Percentiles rank a stretch among this genome's conserved stretches.
These are phyloP conservation scores for Aethes cnicana DNA, from an alignment of 2,888 invertebrate species.

Conservation along the genomic window DNA sequence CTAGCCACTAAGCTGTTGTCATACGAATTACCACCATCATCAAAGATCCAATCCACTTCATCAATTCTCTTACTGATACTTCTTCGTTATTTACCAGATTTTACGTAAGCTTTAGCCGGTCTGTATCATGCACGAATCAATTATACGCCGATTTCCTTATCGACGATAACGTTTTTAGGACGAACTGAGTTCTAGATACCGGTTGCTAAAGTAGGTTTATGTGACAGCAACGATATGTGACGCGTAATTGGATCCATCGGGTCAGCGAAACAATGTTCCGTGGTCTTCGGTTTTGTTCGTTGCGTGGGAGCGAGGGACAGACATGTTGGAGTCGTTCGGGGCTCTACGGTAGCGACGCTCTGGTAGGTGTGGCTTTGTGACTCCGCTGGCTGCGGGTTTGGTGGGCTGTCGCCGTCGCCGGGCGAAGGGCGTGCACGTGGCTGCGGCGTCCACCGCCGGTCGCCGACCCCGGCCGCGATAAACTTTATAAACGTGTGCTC, in stretches of 20 bases:
- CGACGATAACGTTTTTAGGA: slow-evolving; percentile 14
- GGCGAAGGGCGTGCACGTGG: not conserved
- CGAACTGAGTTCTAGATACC: not conserved
- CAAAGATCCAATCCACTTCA: too few relatives aligned
- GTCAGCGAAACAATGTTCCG: not conserved
- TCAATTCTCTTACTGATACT: too few relatives aligned
- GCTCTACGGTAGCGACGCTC: too few relatives aligned
- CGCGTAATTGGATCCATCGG: not conserved
- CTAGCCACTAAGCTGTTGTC: too few relatives aligned
- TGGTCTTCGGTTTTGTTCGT: not conserved
- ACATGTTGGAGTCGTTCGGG: too few relatives aligned
- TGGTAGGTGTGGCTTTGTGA: slow-evolving; percentile 1
- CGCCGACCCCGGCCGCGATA: slow-evolving; percentile 4
- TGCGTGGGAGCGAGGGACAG: not conserved
- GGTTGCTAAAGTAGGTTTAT: not conserved
- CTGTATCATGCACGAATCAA: slow-evolving; percentile 18
- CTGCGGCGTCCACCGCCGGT: slow-evolving; percentile 5
- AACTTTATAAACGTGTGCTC: slow-evolving; percentile 6
- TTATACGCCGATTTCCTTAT: slow-evolving; percentile 23
- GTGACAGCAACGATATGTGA: not conserved
- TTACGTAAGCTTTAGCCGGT: too few relatives aligned
- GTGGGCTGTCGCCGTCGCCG: not conserved
- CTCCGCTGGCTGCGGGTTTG: not conserved
- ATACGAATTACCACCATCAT: too few relatives aligned
- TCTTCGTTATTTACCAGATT: too few relatives aligned